A percentile compares a stretch with the other conserved stretches of the same genome.
Conservation (phyloP, 2,888 invertebrate genomes). For the Leptothorax acervorum region DNA sequence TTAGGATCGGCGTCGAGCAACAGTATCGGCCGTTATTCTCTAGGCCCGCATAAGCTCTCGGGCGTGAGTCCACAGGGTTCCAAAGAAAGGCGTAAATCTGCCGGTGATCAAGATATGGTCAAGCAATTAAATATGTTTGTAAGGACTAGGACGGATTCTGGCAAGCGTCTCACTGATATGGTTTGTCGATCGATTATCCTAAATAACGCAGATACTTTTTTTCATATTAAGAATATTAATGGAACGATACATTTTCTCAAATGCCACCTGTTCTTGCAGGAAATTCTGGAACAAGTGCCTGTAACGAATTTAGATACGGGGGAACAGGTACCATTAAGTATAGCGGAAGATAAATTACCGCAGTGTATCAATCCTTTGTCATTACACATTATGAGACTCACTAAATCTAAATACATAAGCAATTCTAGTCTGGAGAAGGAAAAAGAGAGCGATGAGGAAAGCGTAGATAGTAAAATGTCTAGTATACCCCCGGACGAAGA, state of each 20-base stretch:
- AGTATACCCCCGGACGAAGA: constrained; percentile 87
- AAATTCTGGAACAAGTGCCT: constrained; percentile 96
- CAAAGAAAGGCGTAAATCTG: constrained; percentile 91
- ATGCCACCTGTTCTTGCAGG: constrained; percentile 84
- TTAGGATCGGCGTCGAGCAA: constrained; percentile 82
- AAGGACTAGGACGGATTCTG: constrained; percentile 94
- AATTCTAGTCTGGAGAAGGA: constrained; percentile 88
- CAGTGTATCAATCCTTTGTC: constrained; percentile 97
- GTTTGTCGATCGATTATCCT: constrained; percentile 80
- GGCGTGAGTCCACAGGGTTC: constrained; percentile 84
- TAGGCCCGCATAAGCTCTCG: constrained; percentile 83
- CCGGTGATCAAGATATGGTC: constrained; percentile 92
- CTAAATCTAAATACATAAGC: constrained; percentile 93
- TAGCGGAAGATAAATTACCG: constrained; percentile 97
- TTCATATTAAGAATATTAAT: background rate
- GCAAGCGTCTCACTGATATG: constrained; percentile 94
- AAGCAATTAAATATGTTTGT: constrained; percentile 91
- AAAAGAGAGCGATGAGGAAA: constrained; percentile 93
- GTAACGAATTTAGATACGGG: constrained; percentile 94
- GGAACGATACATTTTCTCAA: background rate
- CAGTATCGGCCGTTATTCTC: constrained; percentile 84
- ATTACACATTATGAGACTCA: constrained; percentile 91
- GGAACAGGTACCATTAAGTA: constrained; percentile 96
- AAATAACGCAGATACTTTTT: background rate
- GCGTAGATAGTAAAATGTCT: constrained; percentile 89